Base-by-base conservation (phyloP, 2,797 vertebrate genomes). In the Pangasius djambal region DNA sequence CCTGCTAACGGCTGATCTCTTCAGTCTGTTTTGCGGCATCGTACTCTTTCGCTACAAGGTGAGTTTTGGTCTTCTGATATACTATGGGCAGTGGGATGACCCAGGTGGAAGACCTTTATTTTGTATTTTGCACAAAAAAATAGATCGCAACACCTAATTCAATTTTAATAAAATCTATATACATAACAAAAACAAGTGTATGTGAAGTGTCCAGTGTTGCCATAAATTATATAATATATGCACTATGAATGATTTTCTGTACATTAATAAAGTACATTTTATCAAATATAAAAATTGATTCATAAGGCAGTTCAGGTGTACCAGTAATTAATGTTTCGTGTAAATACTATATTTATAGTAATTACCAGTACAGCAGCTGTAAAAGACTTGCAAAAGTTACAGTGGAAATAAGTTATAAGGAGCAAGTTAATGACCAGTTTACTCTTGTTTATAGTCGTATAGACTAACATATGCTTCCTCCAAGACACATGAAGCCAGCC, bases 1-100 rank as follows among this genome's bases (percentile, higher is more conserved):
- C 0, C 96, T 99, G 94, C 95, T 99, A 91, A 99, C 98, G 0
- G 96, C 98, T 0, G 98, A 99, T 93, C 97, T 99, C 91, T 99
- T 99, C 96, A 99, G 98, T 79, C 96, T 99, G 81, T 98, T 99
- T 94, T 97, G 98, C 69, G 98, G 98, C 78, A 93, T 99, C 70
- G 98, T 97, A 91, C 96, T 99, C 52, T 99, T 99, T 93, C 81
- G 15, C 15, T 98, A 97, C 94, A 95, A 93, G 59, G 98, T 99
- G 92, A 96, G 96, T n/a, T 34, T 20, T 13, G 2, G 44, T 25
- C n/a, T 61, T 82, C 9, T 82, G 55, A 22, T 28, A 15, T 25
- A 28, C 55, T 81, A 4, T 34, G 52, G 44, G 9, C 44, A 31
- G 50, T 72, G 13, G 16, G 12, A 44, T 8, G 37, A 4, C 40